These are phyloP conservation scores for Drosophila meridiana DNA, from an alignment of 2,888 invertebrate genomes.

Conservation along the genomic window DNA sequence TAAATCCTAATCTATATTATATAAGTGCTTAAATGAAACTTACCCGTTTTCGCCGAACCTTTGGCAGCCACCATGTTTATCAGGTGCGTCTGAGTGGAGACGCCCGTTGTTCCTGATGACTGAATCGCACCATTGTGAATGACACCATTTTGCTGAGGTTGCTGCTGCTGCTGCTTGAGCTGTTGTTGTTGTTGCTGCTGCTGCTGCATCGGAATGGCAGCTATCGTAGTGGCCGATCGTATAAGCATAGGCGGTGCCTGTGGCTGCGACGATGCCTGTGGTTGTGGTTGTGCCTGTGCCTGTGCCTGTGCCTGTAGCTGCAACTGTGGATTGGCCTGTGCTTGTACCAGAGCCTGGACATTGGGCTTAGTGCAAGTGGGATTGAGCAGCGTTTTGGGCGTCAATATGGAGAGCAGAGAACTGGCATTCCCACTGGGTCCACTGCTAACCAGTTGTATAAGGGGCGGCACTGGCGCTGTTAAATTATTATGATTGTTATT, in stretches of 20 bases:
- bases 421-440: constrained; percentile 28
- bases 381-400: constrained; percentile 36
- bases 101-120: not conserved
- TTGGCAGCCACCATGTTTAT: constrained; percentile 10
- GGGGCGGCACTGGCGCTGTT: constrained; percentile 22
- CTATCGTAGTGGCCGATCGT: constrained; percentile 25
- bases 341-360: not conserved
- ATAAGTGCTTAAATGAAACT: constrained; percentile 19
- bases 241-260: constrained; percentile 30
- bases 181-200: constrained; percentile 13
- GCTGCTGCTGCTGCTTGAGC: constrained; percentile 5
- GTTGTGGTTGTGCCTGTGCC: not conserved
- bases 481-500: constrained; percentile 17
- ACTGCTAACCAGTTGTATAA: constrained; percentile 50
- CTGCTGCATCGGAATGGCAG: constrained; percentile 21
- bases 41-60: constrained; percentile 28
- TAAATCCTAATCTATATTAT: constrained; percentile 10
- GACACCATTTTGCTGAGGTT: constrained; percentile 10
- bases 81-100: not conserved
- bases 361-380: constrained; percentile 17
- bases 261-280: not conserved
- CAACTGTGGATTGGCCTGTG: not conserved
- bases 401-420: constrained; percentile 40
- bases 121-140: not conserved
- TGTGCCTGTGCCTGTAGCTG: not conserved